phyloP scores from a whole-genome alignment of 2,888 invertebrate species.

The Orthosia incerta region DNA sequence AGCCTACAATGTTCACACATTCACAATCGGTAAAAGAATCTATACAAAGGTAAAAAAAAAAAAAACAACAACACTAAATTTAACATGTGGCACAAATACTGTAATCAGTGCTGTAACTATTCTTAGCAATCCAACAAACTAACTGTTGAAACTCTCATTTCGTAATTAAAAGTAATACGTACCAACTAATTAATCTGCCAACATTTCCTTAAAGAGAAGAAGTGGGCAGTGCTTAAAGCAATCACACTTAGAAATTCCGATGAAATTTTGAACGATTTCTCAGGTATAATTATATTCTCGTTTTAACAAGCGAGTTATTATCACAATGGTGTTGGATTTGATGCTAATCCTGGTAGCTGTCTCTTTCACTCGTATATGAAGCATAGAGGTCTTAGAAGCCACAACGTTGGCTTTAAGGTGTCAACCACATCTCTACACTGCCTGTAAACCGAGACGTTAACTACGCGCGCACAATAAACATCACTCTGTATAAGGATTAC shows the following conservation, averaged over 20 bases:
- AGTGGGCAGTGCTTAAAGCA: conserved; percentile 9
- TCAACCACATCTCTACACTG: conserved; percentile 54
- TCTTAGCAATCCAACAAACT: no score
- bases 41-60: no score
- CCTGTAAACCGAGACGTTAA: conserved; percentile 43
- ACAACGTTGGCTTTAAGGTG: conserved; percentile 40
- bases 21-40: no score
- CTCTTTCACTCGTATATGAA: conserved; percentile 24
- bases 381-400: conserved; percentile 31
- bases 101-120: no score
- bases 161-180: conserved; percentile 16
- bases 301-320: conserved; percentile 41
- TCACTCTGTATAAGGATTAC: conserved; percentile 44
- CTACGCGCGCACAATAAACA: conserved; percentile 40
- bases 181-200: conserved; percentile 26
- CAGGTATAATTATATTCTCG: conserved; percentile 40
- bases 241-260: conserved; percentile 35
- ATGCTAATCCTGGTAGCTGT: conserved; percentile 33
- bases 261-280: conserved; percentile 42
- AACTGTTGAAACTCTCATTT: conserved; percentile 13
- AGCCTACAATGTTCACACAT: no score
- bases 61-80: no score
- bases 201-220: conserved; percentile 23
- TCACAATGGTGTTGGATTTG: conserved; percentile 40
- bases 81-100: no score